Evolutionary conservation across 2,797 vertebrate genomes (phyloP), one percentile per base, ranked within the genome.

Genomic region (Syndactyla subalaris): DNA sequence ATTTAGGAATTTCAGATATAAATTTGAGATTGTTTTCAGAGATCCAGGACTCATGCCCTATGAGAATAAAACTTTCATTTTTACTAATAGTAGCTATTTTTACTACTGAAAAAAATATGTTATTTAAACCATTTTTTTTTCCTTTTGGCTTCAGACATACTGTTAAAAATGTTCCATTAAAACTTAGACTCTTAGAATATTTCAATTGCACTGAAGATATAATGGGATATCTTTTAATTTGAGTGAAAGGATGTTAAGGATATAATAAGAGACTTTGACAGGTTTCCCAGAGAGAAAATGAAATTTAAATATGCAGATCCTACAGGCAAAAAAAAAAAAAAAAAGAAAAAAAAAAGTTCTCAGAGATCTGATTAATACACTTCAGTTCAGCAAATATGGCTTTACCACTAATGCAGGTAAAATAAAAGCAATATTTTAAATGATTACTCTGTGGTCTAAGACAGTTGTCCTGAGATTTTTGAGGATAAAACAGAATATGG

Each of bases 301-400:
- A 85, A 95, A 95, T 92, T 95, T 88, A 93, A 76, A 89, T 90
- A 88, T 75, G 83, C 49, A 92, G 89, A 93, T 92, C 66, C 43
- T 88, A 76, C 58, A 48, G 39, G 59, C 61, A 62, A 49, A 85
- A 89, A 55, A 59, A 38, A 59, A 6, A 30, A 7, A 24, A 70
- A 58, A 57, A 10, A 41, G 5, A 27, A 7, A 27, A 68, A 51
- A 62, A 9, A 57, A 13, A 45, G 45, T 84, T 95, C 77, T 61
- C 63, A 67, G 72, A 63, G 63, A 94, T 87, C 61, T 92, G n/a
- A 85, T 93, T 85, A 89, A 92, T 57, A 59, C 34, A 46, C 55
- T 85, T 82, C 52, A 75, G 39, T 88, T 85, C 79, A 85, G 92
- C 93, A 93, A 93, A 92, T 63, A 94, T 32, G 74, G 36, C 24